Evolutionary conservation across 2,888 invertebrate species (phyloP), one percentile per base, ranked within the genome.

Genomic region (Parascotia fuliginaria): DNA sequence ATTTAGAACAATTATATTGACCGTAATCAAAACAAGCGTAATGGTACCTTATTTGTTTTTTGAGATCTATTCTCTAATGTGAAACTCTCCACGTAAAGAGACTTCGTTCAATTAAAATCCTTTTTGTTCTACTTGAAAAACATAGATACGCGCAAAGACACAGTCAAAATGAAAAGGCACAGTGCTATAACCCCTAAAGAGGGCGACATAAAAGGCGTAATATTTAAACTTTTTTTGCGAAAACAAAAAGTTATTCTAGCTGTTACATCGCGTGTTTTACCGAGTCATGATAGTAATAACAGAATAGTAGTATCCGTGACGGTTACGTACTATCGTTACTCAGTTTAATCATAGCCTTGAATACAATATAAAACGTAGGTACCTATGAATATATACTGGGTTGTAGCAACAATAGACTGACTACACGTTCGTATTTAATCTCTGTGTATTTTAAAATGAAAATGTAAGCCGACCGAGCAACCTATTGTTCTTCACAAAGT

Each of bases 221-320:
- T 38, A 55, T 56, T 47, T 55, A 41, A n/a, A 56, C 39, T 55
- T 57, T 27, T 60, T 58, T 66, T 49, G 63, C 56, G 58, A 66
- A 73, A 48, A 48, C 42, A 54, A 60, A 64, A 65, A 47, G 62
- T 52, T 34, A 42, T 61, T 51, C 40, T 57, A 52, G 79, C 75
- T 60, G 67, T 65, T 9, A 43, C 44, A 72, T 82, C 71, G 81
- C 81, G 81, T 82, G 80, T 44, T 45, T 41, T 51, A 66, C 60
- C 67, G 67, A 65, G 65, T 70, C 74, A 73, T 51, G 65, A 60
- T 57, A 29, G 41, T 75, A 73, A 75, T 69, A 69, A 68, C 66
- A 46, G 60, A 58, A 69, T 15, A 9, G 56, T 55, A 37, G 51
- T 47, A n/a, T 50, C 55, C 58, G 48, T 49, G 43, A 42, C 53